phyloP scores from a whole-genome alignment of 37 sponge, comb jelly and placozoan genomes.

The Eunapius fragilis region DNA sequence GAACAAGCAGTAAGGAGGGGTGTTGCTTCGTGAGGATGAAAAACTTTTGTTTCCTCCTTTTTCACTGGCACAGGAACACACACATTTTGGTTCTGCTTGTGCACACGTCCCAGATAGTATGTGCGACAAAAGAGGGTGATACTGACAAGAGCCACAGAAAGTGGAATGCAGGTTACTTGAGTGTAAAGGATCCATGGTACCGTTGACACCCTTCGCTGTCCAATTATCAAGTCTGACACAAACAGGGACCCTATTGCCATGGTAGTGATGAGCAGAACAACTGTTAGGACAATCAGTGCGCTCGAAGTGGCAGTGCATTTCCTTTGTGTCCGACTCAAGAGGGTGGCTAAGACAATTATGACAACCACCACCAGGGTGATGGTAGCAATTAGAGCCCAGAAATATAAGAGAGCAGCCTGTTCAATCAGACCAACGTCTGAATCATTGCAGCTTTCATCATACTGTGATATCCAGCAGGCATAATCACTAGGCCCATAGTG shows the following conservation, averaged over 20 bases:
- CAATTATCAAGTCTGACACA: not conserved
- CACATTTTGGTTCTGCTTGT: not conserved
- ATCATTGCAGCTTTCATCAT: not conserved
- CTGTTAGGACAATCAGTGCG: not conserved
- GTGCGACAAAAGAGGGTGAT: not conserved
- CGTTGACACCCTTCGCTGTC: not conserved
- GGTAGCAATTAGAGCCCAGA: not conserved
- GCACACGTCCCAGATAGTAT: not conserved
- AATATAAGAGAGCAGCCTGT: too few species aligned
- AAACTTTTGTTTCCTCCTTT: too few species aligned
- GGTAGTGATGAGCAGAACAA: not conserved
- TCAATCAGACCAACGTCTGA: not conserved
- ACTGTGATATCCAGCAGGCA: not conserved
- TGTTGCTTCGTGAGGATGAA: not conserved
- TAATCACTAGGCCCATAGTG: not conserved
- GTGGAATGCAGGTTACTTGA: not conserved
- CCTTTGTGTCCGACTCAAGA: not conserved
- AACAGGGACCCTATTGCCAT: not conserved
- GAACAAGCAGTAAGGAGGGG: not conserved
- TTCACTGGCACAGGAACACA: not conserved
- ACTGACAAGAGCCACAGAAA: not conserved
- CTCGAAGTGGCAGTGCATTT: not conserved
- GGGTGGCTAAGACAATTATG: not conserved
- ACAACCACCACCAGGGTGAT: not conserved
- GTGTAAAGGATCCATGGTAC: not conserved